phyloP scores from a whole-genome alignment of 2,797 vertebrate genomes.

The Distichodus sexfasciatus region DNA sequence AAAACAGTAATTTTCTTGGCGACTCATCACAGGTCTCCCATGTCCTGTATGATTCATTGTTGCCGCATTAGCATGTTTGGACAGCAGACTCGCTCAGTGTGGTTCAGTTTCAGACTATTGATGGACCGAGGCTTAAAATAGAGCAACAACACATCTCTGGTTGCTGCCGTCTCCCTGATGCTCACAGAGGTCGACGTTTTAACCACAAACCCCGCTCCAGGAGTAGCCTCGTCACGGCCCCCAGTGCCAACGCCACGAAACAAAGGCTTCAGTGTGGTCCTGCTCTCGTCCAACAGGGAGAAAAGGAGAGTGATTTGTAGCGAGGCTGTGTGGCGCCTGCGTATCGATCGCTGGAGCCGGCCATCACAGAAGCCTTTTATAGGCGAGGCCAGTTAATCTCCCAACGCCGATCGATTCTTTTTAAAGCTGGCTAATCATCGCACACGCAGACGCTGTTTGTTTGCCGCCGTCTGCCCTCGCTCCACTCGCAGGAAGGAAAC shows the following conservation, averaged over 20 bases:
- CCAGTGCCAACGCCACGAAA: background rate
- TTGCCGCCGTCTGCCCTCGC: conserved; percentile 34
- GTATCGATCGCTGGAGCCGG: conserved; percentile 69
- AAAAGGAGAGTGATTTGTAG: conserved; percentile 23
- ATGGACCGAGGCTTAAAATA: no score
- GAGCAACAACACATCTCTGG: no score
- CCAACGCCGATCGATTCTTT: conserved; percentile 69
- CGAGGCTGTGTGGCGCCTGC: conserved; percentile 55
- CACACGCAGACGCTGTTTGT: conserved; percentile 59
- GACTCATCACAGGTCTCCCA: no score
- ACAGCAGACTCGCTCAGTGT: no score
- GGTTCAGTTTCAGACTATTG: no score
- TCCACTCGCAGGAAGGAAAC: conserved; percentile 28
- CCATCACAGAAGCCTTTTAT: conserved; percentile 75
- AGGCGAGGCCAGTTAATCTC: conserved; percentile 78
- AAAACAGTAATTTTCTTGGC: no score
- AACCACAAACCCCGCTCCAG: no score
- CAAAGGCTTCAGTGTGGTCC: background rate
- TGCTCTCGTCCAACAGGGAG: conserved; percentile 9
- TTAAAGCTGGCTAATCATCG: conserved; percentile 76
- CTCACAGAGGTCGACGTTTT: no score
- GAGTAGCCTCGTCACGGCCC: background rate
- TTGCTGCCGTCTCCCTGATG: no score
- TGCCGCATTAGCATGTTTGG: no score
- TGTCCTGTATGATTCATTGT: no score